phyloP scores from a whole-genome alignment of 2,797 vertebrate species.

The Psittacula echo region DNA sequence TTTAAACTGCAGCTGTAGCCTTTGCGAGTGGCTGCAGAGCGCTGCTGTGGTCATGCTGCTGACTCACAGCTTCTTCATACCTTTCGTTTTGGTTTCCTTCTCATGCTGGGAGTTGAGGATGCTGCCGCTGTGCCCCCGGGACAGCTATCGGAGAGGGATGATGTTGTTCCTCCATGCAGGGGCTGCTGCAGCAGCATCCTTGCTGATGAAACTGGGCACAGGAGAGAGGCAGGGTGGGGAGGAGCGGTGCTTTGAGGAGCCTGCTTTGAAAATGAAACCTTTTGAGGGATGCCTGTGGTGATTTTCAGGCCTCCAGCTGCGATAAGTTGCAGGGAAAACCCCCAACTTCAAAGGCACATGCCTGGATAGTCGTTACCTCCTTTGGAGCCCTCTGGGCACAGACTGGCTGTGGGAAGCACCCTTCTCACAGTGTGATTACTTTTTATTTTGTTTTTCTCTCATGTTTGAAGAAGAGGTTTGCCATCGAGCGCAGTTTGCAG shows the following conservation, averaged over 20 bases:
- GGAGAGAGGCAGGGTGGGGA: background rate
- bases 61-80: background rate
- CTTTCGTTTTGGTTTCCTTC: background rate
- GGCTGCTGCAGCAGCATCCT: background rate
- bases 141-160: background rate
- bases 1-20: background rate
- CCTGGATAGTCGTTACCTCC: background rate
- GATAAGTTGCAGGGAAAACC: background rate
- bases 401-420: conserved; percentile 25
- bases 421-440: background rate
- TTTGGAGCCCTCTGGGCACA: background rate
- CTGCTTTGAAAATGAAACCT: background rate
- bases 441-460: background rate
- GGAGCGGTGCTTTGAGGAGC: background rate
- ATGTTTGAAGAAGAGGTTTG: background rate
- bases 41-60: background rate
- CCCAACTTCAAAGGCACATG: conserved; percentile 9
- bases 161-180: background rate
- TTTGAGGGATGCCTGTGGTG: background rate
- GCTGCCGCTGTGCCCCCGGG: fast-evolving
- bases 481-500: background rate
- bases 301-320: background rate
- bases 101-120: background rate
- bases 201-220: background rate
- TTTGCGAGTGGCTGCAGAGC: background rate